Percentiles rank a stretch among this genome's conserved stretches.
phyloP scores from a whole-genome alignment of 2,797 vertebrate species.

The Prunella strophiata region DNA sequence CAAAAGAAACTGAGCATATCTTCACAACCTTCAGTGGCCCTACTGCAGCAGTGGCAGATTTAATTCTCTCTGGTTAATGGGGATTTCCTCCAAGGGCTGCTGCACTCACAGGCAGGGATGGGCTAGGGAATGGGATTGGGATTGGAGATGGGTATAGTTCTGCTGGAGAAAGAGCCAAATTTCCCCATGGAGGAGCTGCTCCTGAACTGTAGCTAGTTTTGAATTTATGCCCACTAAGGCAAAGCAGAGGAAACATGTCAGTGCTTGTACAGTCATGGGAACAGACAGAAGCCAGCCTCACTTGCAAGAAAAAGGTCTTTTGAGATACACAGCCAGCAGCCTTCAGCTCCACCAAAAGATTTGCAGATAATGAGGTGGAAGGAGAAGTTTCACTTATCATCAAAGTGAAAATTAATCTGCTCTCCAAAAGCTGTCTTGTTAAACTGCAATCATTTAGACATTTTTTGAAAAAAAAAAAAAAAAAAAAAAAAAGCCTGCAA shows the following conservation, averaged over 20 bases:
- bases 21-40: not conserved
- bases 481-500: rapidly evolving
- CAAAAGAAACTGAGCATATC: not conserved
- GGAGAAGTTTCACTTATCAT: not conserved
- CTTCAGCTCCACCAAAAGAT: not conserved
- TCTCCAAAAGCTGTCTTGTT: not conserved
- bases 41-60: not conserved
- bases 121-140: not conserved
- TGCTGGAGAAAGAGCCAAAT: not conserved
- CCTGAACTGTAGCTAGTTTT: not conserved
- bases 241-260: not conserved
- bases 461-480: rapidly evolving
- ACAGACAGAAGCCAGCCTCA: not conserved
- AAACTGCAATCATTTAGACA: not conserved
- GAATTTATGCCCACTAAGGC: not conserved
- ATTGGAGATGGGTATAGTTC: not conserved
- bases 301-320: not conserved
- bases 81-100: not conserved
- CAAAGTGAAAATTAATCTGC: not conserved
- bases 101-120: not conserved
- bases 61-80: too few relatives aligned
- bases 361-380: not conserved
- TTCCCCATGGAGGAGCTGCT: not conserved
- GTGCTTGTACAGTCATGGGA: not conserved
- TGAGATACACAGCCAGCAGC: not conserved